Evolutionary conservation across 2,888 invertebrate species (phyloP), one percentile per base, ranked within the genome.

Genomic region (Stomorhina lunata): DNA sequence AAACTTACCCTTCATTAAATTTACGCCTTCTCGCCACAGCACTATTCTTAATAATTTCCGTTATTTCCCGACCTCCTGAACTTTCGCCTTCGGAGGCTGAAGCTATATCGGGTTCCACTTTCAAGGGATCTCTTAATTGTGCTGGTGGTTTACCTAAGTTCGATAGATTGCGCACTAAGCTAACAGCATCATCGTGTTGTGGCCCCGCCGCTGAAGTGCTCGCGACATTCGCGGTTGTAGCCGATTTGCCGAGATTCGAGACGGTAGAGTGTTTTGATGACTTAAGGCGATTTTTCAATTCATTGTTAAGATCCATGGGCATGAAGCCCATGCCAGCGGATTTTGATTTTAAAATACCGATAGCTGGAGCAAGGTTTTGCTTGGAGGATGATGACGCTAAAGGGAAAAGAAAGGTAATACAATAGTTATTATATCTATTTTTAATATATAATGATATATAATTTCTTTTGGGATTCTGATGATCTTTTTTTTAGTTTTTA

Each of bases 1-100:
- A 80, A 82, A 92, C 92, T 92, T 90, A 93, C 93, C 92, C 92
- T 89, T 92, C 90, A 80, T 88, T 90, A 80, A 92, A 90, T 86
- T 92, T 92, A 59, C 91, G 89, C 27, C 91, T 87, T 65, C 91
- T 88, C 20, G 91, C 90, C 25, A 91, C 90, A 4, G 91, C 92
- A 85, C 92, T 92, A 81, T 92, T 92, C 84, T 91, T 91, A 82
- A 93, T 92, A 48, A 92, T 92, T 57, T 90, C 90, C 55, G 91
- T 90, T 72, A 92, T 90, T 86, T 92, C 92, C 5, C 92, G 89
- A 12, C 92, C 92, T 17, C 92, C 92, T 2, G 92, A 92, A 80
- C 92, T 92, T 85, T 92, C 92, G 40, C 92, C 92, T 78, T 92
- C 92, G 12, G 92, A 92, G 1, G 91, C 90, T 1, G 91, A 91